phyloP scores from a whole-genome alignment of 2,888 invertebrate species.

The Parnassius apollo region DNA sequence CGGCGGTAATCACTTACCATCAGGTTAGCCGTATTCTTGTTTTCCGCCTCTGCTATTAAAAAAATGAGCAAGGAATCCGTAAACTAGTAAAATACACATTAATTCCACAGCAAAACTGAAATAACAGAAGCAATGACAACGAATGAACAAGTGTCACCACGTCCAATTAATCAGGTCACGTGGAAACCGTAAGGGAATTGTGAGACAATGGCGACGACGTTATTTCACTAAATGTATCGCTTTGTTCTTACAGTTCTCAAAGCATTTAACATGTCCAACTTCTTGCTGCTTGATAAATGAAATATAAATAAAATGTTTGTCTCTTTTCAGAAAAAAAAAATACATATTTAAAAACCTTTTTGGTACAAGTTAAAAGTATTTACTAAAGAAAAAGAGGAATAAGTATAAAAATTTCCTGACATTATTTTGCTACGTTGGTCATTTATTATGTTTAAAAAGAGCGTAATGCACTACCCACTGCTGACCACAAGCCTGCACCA shows the following conservation, averaged over 20 bases:
- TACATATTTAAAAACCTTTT: neutral
- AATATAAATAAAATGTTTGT: slow-evolving; percentile 18
- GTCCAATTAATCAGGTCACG: slow-evolving; percentile 21
- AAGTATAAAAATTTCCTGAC: no score
- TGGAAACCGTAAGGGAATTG: slow-evolving; percentile 24
- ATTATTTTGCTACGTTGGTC: no score
- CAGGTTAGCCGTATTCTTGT: no score
- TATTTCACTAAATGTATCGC: slow-evolving; percentile 38
- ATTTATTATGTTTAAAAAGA: no score
- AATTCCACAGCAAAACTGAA: neutral
- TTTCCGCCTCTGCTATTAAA: no score
- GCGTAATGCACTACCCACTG: no score
- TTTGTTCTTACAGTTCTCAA: slow-evolving; percentile 32
- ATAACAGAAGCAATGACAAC: neutral
- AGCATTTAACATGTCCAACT: slow-evolving; percentile 28
- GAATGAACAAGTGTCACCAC: slow-evolving; percentile 10
- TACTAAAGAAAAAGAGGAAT: no score
- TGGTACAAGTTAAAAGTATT: neutral
- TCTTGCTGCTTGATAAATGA: slow-evolving; percentile 25
- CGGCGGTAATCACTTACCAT: no score
- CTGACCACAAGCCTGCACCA: no score
- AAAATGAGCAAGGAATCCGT: no score
- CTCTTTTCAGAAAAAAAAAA: neutral
- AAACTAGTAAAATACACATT: no score
- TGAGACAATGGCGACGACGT: slow-evolving; percentile 31